Evolutionary conservation across 1,140 invertebrate species (phyloP).

Genomic region (Drosophila virilis): DNA sequence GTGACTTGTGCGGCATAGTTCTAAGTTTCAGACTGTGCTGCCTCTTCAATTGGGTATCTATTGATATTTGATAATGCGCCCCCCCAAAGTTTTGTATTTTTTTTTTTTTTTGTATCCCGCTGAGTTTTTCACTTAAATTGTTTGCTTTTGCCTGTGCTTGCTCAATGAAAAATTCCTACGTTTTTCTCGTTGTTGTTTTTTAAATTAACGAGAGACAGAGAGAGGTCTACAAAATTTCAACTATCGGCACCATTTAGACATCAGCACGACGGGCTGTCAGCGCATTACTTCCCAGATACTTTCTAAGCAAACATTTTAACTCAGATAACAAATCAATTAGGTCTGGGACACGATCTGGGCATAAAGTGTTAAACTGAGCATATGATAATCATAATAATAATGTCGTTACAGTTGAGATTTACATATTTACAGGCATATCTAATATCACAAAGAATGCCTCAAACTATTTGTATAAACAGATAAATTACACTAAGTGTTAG

Average conservation of each 20-base stretch:
- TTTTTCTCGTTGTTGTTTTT: constrained; percentile 18
- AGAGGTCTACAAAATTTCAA: constrained; percentile 10
- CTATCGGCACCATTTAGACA: constrained; percentile 15
- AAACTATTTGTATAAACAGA: no score
- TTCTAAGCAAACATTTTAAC: constrained; percentile 46
- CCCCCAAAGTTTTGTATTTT: constrained; percentile 1
- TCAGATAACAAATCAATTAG: constrained; percentile 49
- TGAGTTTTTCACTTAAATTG: constrained; percentile 49
- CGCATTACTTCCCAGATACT: constrained; percentile 30
- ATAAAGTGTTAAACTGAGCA: constrained; percentile 26
- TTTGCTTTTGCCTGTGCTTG: constrained; percentile 35
- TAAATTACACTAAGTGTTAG: no score
- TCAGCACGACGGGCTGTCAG: constrained; percentile 19
- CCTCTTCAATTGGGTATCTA: constrained; percentile 6
- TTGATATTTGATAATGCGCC: constrained; percentile 40
- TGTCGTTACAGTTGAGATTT: constrained; percentile 8
- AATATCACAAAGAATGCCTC: neutral
- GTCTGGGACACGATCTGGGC: constrained; percentile 17
- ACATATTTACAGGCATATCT: neutral
- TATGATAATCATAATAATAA: constrained; percentile 17
- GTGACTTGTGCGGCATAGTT: constrained; percentile 38
- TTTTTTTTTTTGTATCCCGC: constrained; percentile 7
- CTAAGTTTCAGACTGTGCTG: constrained; percentile 24
- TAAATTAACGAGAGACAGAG: constrained; percentile 30
- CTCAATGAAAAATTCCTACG: constrained; percentile 40